Conservation (phyloP, 2,113 vertebrate species). For the Hemiprocne comata region DNA sequence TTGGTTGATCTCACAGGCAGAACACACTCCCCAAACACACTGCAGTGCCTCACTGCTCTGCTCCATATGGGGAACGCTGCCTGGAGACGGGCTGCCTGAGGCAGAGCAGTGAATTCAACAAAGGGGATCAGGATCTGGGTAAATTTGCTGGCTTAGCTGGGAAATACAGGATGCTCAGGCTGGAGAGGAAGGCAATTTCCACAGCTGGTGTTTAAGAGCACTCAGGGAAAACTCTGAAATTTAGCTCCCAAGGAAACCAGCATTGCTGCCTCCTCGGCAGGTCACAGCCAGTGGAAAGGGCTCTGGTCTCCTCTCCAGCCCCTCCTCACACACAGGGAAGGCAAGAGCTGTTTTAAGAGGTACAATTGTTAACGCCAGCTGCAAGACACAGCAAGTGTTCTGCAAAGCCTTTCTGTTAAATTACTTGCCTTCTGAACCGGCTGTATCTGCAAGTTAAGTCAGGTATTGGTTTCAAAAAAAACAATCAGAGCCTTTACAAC, state of each 20-base stretch:
- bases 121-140: neutral
- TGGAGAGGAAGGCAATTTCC: neutral
- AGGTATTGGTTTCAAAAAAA: neutral
- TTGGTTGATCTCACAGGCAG: neutral
- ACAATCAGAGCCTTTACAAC: neutral
- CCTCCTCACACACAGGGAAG: neutral
- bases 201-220: neutral
- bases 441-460: neutral
- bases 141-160: neutral
- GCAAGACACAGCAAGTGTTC: neutral
- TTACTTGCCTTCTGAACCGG: neutral
- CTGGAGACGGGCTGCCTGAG: neutral
- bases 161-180: neutral
- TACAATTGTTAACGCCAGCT: neutral
- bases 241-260: neutral
- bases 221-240: neutral
- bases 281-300: neutral
- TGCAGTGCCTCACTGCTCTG: neutral
- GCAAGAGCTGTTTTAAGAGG: neutral
- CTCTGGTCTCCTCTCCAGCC: neutral
- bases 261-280: fast-evolving
- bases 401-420: neutral
- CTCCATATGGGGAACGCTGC: fast-evolving
- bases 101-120: neutral
- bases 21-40: neutral